Percentiles rank a stretch among this genome's conserved stretches.
Conservation (phyloP, 2,113 vertebrate genomes). For the Himantopus leucocephalus region DNA sequence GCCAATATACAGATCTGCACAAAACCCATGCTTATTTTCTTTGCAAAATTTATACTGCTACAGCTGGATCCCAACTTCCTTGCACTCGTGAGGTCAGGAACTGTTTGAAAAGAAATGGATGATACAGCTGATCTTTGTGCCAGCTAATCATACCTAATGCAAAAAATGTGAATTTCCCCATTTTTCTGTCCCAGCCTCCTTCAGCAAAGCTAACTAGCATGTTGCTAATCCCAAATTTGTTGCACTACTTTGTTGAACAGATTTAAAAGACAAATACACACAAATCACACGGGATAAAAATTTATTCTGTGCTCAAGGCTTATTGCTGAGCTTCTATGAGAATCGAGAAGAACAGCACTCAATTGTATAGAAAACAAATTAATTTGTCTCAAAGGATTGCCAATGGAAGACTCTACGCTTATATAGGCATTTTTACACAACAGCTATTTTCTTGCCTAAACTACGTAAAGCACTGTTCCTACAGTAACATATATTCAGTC, state of each 20-base stretch:
- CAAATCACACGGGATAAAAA: constrained; percentile 22
- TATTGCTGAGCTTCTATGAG: neutral
- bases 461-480: neutral
- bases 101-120: neutral
- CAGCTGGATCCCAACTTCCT: constrained; percentile 42
- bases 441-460: neutral
- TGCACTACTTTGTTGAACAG: constrained; percentile 31
- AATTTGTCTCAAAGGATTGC: neutral
- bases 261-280: constrained; percentile 26
- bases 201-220: neutral
- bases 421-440: neutral
- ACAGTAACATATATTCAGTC: neutral
- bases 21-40: neutral
- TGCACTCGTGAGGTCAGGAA: neutral
- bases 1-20: neutral
- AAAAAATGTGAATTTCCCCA: neutral
- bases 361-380: neutral
- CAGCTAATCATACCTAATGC: neutral
- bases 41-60: constrained; percentile 25
- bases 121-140: neutral
- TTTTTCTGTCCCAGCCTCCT: neutral
- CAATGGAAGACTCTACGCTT: neutral
- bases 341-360: neutral
- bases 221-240: constrained; percentile 20
- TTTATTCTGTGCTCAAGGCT: constrained; percentile 8